Percentiles rank a stretch among this genome's conserved stretches.
Conservation (phyloP, 2,888 invertebrate genomes). For the Andrena dorsata region DNA sequence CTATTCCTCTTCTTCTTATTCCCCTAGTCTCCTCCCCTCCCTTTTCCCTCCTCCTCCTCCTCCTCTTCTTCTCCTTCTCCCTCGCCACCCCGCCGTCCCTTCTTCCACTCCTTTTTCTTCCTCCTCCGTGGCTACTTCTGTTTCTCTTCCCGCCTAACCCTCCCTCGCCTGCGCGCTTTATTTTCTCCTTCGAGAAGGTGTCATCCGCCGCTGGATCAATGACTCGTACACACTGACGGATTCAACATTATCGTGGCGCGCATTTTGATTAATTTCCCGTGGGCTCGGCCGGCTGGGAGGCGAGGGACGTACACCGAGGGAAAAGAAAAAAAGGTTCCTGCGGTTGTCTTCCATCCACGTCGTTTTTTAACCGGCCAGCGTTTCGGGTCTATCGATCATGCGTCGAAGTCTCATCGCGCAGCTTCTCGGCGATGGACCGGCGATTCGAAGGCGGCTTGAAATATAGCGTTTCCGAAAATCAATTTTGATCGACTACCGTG, state of each 20-base stretch:
- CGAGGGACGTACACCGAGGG: slow-evolving; percentile 4
- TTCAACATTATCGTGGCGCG: slow-evolving; percentile 63
- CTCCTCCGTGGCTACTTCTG: slow-evolving; percentile 20
- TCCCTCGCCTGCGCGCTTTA: background rate
- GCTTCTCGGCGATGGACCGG: background rate
- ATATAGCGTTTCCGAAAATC: slow-evolving; percentile 6
- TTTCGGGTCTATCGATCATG: slow-evolving; percentile 56
- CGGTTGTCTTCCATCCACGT: slow-evolving; percentile 31
- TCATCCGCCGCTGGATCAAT: slow-evolving; percentile 60
- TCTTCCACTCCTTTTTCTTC: slow-evolving; percentile 11
- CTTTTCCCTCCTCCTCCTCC: background rate
- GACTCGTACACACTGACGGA: slow-evolving; percentile 60
- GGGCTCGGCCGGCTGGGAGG: slow-evolving; percentile 28
- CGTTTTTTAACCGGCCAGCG: slow-evolving; percentile 21
- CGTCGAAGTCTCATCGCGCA: slow-evolving; percentile 24
- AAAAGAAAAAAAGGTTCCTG: slow-evolving; percentile 18
- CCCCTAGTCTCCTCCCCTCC: slow-evolving; percentile 10
- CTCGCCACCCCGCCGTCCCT: background rate
- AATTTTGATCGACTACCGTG: slow-evolving; percentile 10
- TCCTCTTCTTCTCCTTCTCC: slow-evolving; percentile 5
- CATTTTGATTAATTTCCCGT: slow-evolving; percentile 65
- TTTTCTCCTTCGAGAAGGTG: slow-evolving; percentile 41
- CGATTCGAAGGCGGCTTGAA: background rate
- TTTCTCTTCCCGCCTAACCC: slow-evolving; percentile 15
- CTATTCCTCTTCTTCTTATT: slow-evolving; percentile 63